These are phyloP conservation scores for Dinocampus coccinellae DNA, from an alignment of 2,888 invertebrate species.

Conservation along the genomic window DNA sequence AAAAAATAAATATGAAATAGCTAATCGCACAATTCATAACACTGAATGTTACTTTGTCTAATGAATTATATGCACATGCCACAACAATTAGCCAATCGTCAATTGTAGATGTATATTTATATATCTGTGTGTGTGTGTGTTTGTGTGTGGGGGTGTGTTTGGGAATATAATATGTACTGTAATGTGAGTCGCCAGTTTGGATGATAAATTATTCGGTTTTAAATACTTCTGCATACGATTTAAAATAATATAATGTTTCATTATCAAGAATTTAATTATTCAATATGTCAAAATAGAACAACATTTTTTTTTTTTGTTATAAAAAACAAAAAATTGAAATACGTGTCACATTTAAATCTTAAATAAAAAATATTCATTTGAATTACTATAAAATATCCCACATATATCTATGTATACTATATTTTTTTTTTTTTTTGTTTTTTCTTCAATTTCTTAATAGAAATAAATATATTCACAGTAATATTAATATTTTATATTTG, in stretches of 20 bases:
- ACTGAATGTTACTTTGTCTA: not conserved
- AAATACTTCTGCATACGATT: not conserved
- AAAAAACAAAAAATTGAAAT: not conserved
- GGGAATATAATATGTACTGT: not conserved
- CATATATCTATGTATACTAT: not conserved
- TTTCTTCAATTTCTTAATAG: not conserved
- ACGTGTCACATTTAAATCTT: not conserved
- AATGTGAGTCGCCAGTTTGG: not conserved
- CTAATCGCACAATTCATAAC: not conserved
- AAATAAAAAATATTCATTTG: not conserved
- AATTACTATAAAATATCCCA: too few relatives aligned
- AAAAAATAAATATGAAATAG: not conserved
- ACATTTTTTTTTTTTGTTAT: not conserved
- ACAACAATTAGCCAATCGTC: not conserved
- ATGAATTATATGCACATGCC: not conserved
- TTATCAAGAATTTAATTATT: not conserved
- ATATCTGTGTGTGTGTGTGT: not conserved
- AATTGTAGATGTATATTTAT: not conserved
- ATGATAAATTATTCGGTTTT: not conserved
- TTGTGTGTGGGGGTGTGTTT: not conserved
- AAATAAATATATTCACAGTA: conserved; percentile 17
- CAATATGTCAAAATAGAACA: not conserved
- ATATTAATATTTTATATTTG: conserved; percentile 11
- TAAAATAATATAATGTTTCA: not conserved
- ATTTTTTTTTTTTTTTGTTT: too few relatives aligned